Percentiles rank a stretch among this genome's conserved stretches.
Conservation (phyloP, 2,888 invertebrate species). For the Carpatolechia fugitivella region DNA sequence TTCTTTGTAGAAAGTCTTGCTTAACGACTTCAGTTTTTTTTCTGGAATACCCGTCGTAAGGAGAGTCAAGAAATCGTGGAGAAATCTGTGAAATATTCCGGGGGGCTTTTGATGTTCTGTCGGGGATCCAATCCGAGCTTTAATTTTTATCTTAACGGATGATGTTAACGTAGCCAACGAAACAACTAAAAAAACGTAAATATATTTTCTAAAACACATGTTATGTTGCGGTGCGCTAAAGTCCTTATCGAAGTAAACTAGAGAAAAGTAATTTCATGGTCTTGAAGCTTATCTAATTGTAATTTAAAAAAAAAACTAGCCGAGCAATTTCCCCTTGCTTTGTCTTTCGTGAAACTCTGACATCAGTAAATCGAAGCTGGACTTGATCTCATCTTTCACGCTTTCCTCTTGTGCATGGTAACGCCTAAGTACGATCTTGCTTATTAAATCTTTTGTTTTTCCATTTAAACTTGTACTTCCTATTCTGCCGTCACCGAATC, state of each 20-base stretch:
- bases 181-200: background rate
- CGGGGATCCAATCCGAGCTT: background rate
- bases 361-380: slow-evolving; percentile 44
- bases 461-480: slow-evolving; percentile 32
- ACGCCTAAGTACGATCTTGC: slow-evolving; percentile 37
- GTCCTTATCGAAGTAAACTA: background rate
- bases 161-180: background rate
- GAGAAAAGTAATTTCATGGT: background rate
- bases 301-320: slow-evolving; percentile 10
- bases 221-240: too few species aligned
- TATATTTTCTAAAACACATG: too few species aligned
- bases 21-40: slow-evolving; percentile 37
- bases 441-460: slow-evolving; percentile 41
- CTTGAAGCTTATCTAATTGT: slow-evolving; percentile 15
- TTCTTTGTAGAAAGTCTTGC: slow-evolving; percentile 33
- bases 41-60: slow-evolving; percentile 11
- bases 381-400: slow-evolving; percentile 33
- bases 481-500: slow-evolving; percentile 35
- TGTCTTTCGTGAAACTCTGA: slow-evolving; percentile 35
- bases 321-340: background rate
- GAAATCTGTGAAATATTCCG: slow-evolving; percentile 49
- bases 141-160: background rate
- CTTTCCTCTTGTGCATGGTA: slow-evolving; percentile 33
- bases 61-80: slow-evolving; percentile 36
- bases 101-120: background rate